Base-by-base conservation (phyloP, 2,113 vertebrate species). In the Gymnocephalus cernua region DNA sequence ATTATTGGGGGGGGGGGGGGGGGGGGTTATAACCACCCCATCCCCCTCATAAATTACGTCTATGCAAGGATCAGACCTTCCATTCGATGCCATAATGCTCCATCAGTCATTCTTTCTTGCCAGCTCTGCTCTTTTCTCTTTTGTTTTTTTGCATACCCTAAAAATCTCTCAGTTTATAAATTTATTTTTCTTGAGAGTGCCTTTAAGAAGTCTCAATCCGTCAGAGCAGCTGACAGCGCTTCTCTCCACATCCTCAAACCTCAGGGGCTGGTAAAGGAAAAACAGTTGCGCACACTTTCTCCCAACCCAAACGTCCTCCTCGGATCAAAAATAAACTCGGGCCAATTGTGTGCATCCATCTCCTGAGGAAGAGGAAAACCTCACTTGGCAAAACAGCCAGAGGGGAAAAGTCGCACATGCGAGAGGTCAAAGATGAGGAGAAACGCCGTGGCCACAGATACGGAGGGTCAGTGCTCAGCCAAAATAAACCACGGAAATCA, bases 401-500 rank as follows among this genome's bases (percentile, higher is more conserved):
- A 63, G 77, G 64, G 64, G 64, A 59, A 58, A 83, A 81, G 63
- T 70, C 75, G 51, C 74, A 62, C 69, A 86, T 65, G 69, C 27
- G 14, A 77, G 70, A 93, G 87, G 90, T 93, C 91, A 89, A 57
- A 76, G 85, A 85, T 63, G 76, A 85, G 57, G 71, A 80, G 79
- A 87, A 89, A 84, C 79, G 65, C 66, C 12, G 5, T 15, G 47
- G 83, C 80, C 73, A 21, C 19, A 74, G 86, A 88, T 44, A 66
- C 78, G 23, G 54, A 47, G 83, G 86, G 77, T 88, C 86, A 85
- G 80, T 2, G 59, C 75, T 68, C 45, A 80, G 89, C 80, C 74
- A 88, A 92, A 92, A 89, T 66, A 92, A 91, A 88, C 88, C 21
- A 18, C 71, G 35, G 64, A 86, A 93, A 82, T 78, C 81, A 84